Base-by-base conservation (phyloP, 2,797 vertebrate genomes). In the Telmatherina bonti region DNA sequence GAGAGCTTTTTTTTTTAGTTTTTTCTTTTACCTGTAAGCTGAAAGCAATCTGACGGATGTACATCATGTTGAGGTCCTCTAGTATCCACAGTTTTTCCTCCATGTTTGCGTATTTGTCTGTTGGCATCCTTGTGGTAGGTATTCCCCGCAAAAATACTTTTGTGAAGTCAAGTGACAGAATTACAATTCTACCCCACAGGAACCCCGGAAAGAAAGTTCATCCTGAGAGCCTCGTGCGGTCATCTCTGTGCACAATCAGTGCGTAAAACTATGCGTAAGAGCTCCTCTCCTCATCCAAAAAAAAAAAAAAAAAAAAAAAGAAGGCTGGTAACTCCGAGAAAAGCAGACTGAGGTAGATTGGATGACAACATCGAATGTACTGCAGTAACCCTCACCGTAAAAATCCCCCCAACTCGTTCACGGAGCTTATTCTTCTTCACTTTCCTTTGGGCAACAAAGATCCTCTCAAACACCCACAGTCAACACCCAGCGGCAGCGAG, bases 41-140 rank as follows among this genome's bases (percentile, higher is more conserved):
- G 72, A 96, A 94, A 3, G 97, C 97, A 79, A 98, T 97, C 93
- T 98, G 97, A 6, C 97, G 96, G 84, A 99, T 98, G 92, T 99
- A 99, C 83, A 99, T 96, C 97, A 99, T 98, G 78, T 98, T 97
- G 62, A 99, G 95, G 82, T 99, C 97, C 88, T 99, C 96, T 84
- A 99, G 85, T 89, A 99, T 97, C 89, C 94, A 95, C 64, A 97
- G 93, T 89, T 96, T 97, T 85, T 96, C 96, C 92, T 97, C 96
- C 96, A 97, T 97, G 89, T 95, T 94, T 80, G 91, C 71, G 81
- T 92, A 90, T 82, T 79, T 92, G 84, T 94, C 91, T 31, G 86
- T 75, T 68, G 93, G 93, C 94, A 95, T 94, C 83, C 72, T 93
- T 90, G 43, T 55, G 5, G 7, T 33, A 72, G 13, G 54, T 72